Base-by-base conservation (phyloP, 2,797 vertebrate genomes). In the Eurystomus glaucurus region DNA sequence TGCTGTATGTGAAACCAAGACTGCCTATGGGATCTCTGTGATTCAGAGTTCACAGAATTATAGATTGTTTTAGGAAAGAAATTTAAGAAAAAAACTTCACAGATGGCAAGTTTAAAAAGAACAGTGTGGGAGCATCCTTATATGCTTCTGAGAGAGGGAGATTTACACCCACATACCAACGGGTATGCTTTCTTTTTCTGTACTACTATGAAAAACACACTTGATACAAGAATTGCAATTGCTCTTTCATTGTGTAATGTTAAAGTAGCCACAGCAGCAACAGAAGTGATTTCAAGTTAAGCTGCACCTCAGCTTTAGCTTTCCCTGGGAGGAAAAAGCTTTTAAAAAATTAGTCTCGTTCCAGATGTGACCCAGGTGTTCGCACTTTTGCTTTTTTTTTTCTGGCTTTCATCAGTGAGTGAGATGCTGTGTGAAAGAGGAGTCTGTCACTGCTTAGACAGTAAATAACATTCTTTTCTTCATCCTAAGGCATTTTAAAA, bases 181-280 rank as follows among this genome's bases (percentile, higher is more conserved):
- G 20, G 61, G 52, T 76, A 33, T 31, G 15, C 64, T 83, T 93
- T 64, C 93, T 96, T 95, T 90, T 94, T 94, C 93, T 88, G 82
- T 84, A 26, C 80, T 89, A 35, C 86, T 85, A 64, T 83, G 78
- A 65, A 80, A 87, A 93, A 39, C 60, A 79, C 29, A 39, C 57
- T 93, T 17, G 23, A n/a, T 46, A 17, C 57, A 94, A 92, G 48
- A 91, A 61, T 64, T 13, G 2, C 75, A 80, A 57, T 92, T 79
- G 46, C 54, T 91, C 23, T 91, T 85, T 48, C 69, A 29, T 92
- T 79, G 31, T 64, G 50, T 93, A 87, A 80, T 22, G 1, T 76
- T 89, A 20, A 80, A 68, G 85, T 72, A 72, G 39, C 76, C 54
- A 41, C 25, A 70, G 86, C 90, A 95, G 60, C 60, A 85, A 57